A percentile compares a stretch with the other conserved stretches of the same genome.
Evolutionary conservation across 2,113 vertebrate genomes (phyloP).

Genomic region (Grus americana): DNA sequence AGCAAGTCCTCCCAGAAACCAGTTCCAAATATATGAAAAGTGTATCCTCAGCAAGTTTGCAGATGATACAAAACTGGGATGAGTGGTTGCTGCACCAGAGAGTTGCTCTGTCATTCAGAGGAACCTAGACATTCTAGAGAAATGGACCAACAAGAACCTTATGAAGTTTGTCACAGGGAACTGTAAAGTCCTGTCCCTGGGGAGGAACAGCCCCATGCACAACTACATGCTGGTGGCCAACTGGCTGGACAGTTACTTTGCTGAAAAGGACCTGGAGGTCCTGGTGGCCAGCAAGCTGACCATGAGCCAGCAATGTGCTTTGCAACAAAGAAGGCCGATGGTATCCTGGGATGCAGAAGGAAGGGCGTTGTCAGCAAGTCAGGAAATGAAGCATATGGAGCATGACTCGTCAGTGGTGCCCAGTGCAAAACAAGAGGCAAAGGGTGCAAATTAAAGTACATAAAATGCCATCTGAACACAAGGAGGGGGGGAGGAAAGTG

Average conservation of each 20-base stretch:
- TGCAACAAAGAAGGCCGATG: neutral
- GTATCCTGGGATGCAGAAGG: neutral
- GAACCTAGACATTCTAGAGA: neutral
- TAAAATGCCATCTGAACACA: neutral
- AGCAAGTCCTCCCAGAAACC: neutral
- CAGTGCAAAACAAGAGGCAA: neutral
- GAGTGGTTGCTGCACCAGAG: neutral
- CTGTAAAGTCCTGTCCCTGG: neutral
- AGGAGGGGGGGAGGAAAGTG: fast-evolving
- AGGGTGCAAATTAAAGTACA: neutral
- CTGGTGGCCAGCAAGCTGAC: neutral
- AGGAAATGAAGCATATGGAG: neutral
- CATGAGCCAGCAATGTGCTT: neutral
- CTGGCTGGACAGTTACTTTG: neutral
- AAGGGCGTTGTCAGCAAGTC: neutral
- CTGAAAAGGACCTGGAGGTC: neutral
- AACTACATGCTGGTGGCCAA: neutral
- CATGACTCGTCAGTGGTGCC: neutral
- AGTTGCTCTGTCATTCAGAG: neutral
- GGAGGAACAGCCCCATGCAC: neutral
- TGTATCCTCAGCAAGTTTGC: neutral
- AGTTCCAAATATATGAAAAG: neutral
- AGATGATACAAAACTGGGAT: neutral
- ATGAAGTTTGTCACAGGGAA: neutral
- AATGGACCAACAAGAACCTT: neutral